These are phyloP conservation scores for Dasypolia templi DNA, from an alignment of 2,888 invertebrate genomes.

Conservation along the genomic window DNA sequence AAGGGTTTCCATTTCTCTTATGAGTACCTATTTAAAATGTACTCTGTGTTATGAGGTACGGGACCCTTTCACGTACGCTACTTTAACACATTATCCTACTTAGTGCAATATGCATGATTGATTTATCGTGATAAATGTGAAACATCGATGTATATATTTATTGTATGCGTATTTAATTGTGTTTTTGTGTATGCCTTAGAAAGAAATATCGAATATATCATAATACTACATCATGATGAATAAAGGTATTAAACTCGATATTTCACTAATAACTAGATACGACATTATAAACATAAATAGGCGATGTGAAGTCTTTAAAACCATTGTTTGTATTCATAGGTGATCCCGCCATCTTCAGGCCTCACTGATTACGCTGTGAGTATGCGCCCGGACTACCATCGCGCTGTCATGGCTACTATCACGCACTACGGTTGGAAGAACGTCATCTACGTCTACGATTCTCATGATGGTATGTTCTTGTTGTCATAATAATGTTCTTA, in stretches of 20 bases:
- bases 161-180: not conserved
- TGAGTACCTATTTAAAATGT: too few species aligned
- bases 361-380: constrained; percentile 96
- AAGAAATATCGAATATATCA: not conserved
- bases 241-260: not conserved
- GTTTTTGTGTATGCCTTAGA: not conserved
- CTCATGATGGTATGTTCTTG: constrained; percentile 94
- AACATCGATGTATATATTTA: not conserved
- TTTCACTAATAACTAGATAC: not conserved
- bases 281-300: not conserved
- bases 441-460: constrained; percentile 97
- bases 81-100: not conserved
- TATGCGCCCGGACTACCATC: constrained; percentile 98
- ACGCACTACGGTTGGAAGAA: constrained; percentile 97
- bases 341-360: constrained; percentile 96
- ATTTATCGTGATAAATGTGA: constrained; percentile 4
- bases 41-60: too few species aligned
- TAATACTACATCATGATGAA: not conserved
- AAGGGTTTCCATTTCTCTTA: not conserved
- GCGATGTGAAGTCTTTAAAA: not conserved
- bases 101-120: constrained; percentile 6
- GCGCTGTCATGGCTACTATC: constrained; percentile 98
- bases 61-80: not conserved
- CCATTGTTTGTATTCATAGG: constrained; percentile 85
- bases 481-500: not conserved